Evolutionary conservation across 2,797 vertebrate genomes (phyloP), one percentile per base, ranked within the genome.

Genomic region (Falco naumanni): DNA sequence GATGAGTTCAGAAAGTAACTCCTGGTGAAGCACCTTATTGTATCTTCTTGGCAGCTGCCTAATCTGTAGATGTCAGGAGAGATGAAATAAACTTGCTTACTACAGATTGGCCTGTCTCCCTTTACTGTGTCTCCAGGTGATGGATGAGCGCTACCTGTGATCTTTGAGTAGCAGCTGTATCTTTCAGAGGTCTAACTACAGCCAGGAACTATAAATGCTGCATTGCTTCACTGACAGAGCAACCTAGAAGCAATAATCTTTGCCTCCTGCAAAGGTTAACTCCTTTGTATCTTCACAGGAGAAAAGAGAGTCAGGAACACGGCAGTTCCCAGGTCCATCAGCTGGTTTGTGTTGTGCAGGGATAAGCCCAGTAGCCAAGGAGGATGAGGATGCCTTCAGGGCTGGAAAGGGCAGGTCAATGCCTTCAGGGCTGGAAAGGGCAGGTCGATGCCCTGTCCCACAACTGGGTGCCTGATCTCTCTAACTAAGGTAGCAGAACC

Each of bases 41-140:
- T 56, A 39, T 41, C 91, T 60, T 50, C 84, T 53, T 70, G 71
- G 71, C 85, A 89, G 94, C 61, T 78, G 51, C 26, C 61, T 91
- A 74, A 91, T 89, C 85, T 61, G 21, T 28, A 43, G 77, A n/a
- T 57, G 72, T 89, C 85, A 86, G 53, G 57, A 61, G 37, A 70
- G 81, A 91, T 57, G 57, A 86, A 86, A 93, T 86, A 65, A 83
- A 83, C 53, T 64, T 37, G 41, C 81, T 66, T 48, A 13, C 57
- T 86, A 19, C 66, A 79, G 72, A 93, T 89, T 70, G 76, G 43
- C 68, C 85, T 93, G 91, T 65, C 81, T 89, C 41, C 70, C 70
- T 68, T 43, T 20, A 22, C 77, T 75, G 50, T 72, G 51, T 54
- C 77, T 89, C 25, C 48, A 37, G 19, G 41, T 83, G 94, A 91